Percentiles rank a stretch among this genome's conserved stretches.
Conservation (phyloP, 2,113 vertebrate species). For the Microtus richardsoni region DNA sequence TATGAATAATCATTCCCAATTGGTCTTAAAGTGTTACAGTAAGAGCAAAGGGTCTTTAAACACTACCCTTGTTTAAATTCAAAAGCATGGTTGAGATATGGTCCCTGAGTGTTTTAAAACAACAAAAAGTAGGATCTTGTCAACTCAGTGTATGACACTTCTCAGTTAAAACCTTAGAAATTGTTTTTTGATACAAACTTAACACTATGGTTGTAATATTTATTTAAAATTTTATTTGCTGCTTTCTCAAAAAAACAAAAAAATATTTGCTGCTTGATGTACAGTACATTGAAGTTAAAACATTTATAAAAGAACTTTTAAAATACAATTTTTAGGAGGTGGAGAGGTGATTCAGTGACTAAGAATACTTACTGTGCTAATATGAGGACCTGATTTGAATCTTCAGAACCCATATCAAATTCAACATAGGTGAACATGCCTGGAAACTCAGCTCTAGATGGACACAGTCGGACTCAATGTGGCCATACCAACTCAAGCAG, state of each 20-base stretch:
- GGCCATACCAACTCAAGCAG: background rate
- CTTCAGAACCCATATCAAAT: background rate
- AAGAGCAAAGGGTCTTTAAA: background rate
- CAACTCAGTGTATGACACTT: background rate
- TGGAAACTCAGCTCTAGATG: too few species aligned
- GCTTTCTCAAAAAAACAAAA: too few species aligned
- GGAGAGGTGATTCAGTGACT: background rate
- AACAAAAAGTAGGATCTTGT: background rate
- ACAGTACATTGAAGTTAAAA: background rate
- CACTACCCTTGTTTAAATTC: background rate
- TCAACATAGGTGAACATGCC: background rate
- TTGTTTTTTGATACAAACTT: background rate
- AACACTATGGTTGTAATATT: too few species aligned
- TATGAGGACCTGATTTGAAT: background rate
- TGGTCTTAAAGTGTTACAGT: background rate
- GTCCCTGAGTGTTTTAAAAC: background rate
- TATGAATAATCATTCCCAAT: background rate
- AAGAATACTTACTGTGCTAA: background rate
- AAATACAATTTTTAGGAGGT: background rate
- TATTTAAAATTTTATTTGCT: background rate
- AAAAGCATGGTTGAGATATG: background rate
- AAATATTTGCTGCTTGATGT: background rate
- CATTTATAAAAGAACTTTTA: background rate
- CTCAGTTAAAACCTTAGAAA: background rate
- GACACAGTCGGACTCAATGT: too few species aligned